Evolutionary conservation across 2,888 invertebrate genomes (phyloP).

Genomic region (Antheraea assamensis): DNA sequence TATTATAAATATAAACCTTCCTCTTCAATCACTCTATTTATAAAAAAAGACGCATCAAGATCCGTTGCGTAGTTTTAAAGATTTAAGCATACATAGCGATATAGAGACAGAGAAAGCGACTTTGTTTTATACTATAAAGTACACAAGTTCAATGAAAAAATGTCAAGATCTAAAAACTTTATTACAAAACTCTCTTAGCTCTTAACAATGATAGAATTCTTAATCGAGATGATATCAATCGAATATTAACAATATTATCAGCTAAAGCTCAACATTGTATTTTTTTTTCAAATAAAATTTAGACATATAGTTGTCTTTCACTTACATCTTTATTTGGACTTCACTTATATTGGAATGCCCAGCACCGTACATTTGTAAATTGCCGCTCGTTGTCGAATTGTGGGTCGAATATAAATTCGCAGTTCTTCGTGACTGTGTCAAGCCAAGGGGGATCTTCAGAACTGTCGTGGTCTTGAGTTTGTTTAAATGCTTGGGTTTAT

Average conservation of each 20-base stretch:
- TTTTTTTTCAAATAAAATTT: slow-evolving; percentile 40
- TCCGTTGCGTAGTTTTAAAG: too few species aligned
- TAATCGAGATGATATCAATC: slow-evolving; percentile 53
- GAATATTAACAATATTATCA: slow-evolving; percentile 48
- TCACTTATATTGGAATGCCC: slow-evolving; percentile 73
- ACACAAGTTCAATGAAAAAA: slow-evolving; percentile 31
- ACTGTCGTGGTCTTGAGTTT: slow-evolving; percentile 43
- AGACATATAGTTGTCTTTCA: slow-evolving; percentile 62
- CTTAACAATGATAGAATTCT: slow-evolving; percentile 63
- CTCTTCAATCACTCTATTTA: too few species aligned
- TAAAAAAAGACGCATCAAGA: too few species aligned
- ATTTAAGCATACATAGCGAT: too few species aligned
- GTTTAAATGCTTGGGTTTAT: slow-evolving; percentile 73
- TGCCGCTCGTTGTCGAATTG: slow-evolving; percentile 27
- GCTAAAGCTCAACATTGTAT: slow-evolving; percentile 43
- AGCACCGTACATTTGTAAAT: slow-evolving; percentile 50
- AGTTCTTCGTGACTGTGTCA: slow-evolving; percentile 21
- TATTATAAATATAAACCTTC: too few species aligned
- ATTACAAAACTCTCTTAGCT: slow-evolving; percentile 70
- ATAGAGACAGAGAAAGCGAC: too few species aligned
- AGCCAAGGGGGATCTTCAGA: slow-evolving; percentile 33
- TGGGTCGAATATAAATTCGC: slow-evolving; percentile 23
- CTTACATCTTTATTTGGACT: slow-evolving; percentile 56
- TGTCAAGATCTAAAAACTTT: slow-evolving; percentile 53
- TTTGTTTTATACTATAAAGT: too few species aligned